A percentile compares a stretch with the other conserved stretches of the same genome.
These are phyloP conservation scores for Chironomus tentans DNA, from an alignment of 2,888 invertebrate species.

Conservation along the genomic window DNA sequence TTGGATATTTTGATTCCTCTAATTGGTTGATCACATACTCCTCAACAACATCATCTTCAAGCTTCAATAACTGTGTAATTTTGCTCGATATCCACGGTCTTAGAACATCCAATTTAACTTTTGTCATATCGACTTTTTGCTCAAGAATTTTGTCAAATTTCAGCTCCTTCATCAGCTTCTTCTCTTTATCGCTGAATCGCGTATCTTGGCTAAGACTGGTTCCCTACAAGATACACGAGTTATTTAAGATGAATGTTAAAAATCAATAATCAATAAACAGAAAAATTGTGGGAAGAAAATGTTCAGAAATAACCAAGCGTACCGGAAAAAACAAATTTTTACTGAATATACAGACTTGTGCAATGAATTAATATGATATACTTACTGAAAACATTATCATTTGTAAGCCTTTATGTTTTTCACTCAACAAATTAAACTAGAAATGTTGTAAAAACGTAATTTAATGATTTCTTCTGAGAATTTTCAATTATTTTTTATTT, in stretches of 20 bases:
- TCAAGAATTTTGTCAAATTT: slow-evolving; percentile 91
- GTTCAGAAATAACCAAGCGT: neutral
- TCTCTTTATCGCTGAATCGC: slow-evolving; percentile 98
- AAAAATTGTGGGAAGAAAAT: neutral
- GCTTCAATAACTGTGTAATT: slow-evolving; percentile 89
- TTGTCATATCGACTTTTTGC: slow-evolving; percentile 96
- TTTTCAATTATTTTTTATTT: neutral
- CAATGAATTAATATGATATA: neutral
- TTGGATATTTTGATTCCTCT: slow-evolving; percentile 88
- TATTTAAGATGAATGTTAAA: neutral
- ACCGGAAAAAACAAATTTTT: neutral
- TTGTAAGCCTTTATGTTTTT: neutral
- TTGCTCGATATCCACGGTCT: slow-evolving; percentile 99
- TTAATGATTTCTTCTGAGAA: neutral
- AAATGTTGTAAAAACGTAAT: neutral
- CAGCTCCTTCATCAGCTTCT: slow-evolving; percentile 98
- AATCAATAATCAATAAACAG: too few species aligned
- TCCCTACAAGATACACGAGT: slow-evolving; percentile 53
- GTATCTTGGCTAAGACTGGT: slow-evolving; percentile 98
- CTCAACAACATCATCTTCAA: slow-evolving; percentile 98
- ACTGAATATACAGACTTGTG: neutral
- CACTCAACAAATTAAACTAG: neutral
- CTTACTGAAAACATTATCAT: slow-evolving; percentile 2
- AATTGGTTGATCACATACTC: slow-evolving; percentile 98
- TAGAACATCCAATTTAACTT: slow-evolving; percentile 93